These are phyloP conservation scores for Protomyctophum bolini DNA, from an alignment of 2,113 vertebrate genomes.

Conservation along the genomic window DNA sequence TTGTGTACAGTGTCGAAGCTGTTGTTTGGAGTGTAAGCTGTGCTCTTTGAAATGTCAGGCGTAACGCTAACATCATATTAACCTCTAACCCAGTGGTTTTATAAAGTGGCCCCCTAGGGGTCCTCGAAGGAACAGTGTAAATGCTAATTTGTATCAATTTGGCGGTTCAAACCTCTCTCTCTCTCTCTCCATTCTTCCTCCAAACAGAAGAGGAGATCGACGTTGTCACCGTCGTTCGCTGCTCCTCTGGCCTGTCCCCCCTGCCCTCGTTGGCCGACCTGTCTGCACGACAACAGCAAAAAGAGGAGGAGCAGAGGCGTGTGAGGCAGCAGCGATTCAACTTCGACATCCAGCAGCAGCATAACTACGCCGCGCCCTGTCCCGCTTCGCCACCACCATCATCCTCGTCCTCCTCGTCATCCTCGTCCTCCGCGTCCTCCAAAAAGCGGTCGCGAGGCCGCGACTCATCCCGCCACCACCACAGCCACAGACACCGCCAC, in stretches of 20 bases:
- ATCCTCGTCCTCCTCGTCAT: constrained; percentile 11
- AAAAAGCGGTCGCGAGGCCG: constrained; percentile 60
- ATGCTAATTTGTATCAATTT: too few relatives aligned
- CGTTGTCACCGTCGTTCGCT: constrained; percentile 76
- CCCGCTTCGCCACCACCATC: constrained; percentile 69
- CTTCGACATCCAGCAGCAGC: constrained; percentile 80
- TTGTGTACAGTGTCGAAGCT: neutral
- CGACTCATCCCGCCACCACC: constrained; percentile 42
- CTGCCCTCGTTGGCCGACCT: constrained; percentile 24
- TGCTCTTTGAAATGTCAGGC: neutral
- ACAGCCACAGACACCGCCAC: constrained; percentile 33
- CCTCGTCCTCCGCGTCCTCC: neutral
- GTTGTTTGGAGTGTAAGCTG: neutral
- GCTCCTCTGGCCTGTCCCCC: constrained; percentile 53
- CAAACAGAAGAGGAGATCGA: constrained; percentile 82
- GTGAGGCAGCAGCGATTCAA: constrained; percentile 56
- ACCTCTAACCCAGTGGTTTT: too few relatives aligned
- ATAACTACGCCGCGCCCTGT: constrained; percentile 82
- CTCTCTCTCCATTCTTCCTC: neutral
- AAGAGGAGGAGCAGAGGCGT: constrained; percentile 56
- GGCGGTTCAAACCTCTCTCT: neutral
- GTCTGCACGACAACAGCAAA: constrained; percentile 44
- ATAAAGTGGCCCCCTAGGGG: too few relatives aligned
- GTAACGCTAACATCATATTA: neutral
- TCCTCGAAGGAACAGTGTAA: too few relatives aligned